A percentile compares a stretch with the other conserved stretches of the same genome.
phyloP scores from a whole-genome alignment of 2,888 invertebrate species.

The Eilema caniola region DNA sequence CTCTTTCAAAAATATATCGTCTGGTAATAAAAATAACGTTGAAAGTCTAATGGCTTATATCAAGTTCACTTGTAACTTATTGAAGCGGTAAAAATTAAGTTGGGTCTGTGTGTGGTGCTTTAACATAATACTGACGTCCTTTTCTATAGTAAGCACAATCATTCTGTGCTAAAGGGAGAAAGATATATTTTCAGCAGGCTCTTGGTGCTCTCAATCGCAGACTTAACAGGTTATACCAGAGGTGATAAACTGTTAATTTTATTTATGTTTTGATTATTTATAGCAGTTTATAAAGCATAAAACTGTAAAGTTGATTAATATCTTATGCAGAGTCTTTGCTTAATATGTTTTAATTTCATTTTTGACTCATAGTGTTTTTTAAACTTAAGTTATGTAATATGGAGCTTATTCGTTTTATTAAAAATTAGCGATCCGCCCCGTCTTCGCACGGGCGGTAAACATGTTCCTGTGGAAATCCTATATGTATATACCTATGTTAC shows the following conservation, averaged over 20 bases:
- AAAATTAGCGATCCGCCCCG: too few relatives aligned
- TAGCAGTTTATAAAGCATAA: background rate
- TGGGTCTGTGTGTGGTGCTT: constrained; percentile 68
- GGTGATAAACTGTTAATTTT: constrained; percentile 61
- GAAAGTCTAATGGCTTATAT: constrained; percentile 48
- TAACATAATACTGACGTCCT: constrained; percentile 58
- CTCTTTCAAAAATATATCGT: constrained; percentile 54
- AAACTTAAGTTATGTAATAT: too few relatives aligned
- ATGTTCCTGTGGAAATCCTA: too few relatives aligned
- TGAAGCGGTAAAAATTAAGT: constrained; percentile 55
- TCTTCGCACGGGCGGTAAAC: too few relatives aligned
- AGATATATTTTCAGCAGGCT: constrained; percentile 53
- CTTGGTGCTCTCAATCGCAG: constrained; percentile 76
- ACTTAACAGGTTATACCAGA: constrained; percentile 81
- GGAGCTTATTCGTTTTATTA: too few relatives aligned
- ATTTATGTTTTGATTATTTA: background rate
- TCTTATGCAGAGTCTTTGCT: background rate
- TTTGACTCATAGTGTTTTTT: too few relatives aligned
- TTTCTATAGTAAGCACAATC: constrained; percentile 46
- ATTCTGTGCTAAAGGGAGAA: constrained; percentile 60
- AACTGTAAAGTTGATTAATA: background rate
- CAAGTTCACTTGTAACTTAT: constrained; percentile 56
- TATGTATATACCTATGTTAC: too few relatives aligned
- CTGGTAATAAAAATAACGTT: constrained; percentile 34
- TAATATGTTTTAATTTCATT: too few relatives aligned